Conservation (phyloP, 2,113 vertebrate species). For the Baryphthengus martii region DNA sequence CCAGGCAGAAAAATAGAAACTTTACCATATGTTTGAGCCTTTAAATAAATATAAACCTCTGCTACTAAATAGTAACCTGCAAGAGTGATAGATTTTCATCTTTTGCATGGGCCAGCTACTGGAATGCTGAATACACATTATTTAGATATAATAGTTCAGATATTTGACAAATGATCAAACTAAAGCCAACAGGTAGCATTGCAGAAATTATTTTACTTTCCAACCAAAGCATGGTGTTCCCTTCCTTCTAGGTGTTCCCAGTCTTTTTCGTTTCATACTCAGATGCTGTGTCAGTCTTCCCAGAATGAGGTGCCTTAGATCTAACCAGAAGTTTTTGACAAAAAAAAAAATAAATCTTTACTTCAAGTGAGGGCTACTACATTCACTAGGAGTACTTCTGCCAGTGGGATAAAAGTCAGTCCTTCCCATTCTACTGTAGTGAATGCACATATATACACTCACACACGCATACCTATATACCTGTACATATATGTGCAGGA, state of each 20-base stretch:
- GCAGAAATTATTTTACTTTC: neutral
- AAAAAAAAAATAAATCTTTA: neutral
- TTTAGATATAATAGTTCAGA: neutral
- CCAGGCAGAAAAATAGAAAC: neutral
- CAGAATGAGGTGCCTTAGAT: neutral
- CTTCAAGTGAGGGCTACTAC: neutral
- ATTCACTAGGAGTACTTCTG: neutral
- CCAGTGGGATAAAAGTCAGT: neutral
- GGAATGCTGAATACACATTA: neutral
- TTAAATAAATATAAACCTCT: neutral
- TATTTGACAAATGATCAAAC: neutral
- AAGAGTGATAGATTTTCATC: neutral
- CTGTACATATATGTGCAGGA: neutral
- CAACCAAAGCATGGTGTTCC: neutral
- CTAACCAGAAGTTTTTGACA: neutral
- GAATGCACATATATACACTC: neutral
- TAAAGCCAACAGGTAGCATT: neutral
- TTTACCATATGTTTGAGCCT: neutral
- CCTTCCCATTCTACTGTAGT: neutral
- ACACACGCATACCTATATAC: accelerated
- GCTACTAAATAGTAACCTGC: neutral
- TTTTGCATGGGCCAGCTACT: neutral
- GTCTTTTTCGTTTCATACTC: neutral
- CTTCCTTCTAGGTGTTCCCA: neutral
- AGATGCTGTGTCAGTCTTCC: neutral